Evolutionary conservation across 2,113 vertebrate genomes (phyloP).

Genomic region (Ifrita kowaldi): DNA sequence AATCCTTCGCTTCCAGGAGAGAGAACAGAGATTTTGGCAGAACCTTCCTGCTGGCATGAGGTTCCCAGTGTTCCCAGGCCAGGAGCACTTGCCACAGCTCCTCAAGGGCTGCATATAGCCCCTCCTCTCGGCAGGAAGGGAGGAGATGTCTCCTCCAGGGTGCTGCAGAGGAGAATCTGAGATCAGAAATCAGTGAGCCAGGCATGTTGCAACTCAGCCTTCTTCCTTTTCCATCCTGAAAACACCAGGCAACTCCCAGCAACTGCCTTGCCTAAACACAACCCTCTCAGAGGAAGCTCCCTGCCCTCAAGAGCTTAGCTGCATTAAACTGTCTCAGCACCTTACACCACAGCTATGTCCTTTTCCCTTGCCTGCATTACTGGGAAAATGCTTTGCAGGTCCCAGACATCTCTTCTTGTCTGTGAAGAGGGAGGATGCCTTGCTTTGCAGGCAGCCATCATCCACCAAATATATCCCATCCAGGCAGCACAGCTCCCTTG

Average conservation of each 20-base stretch:
- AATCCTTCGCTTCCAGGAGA: background rate
- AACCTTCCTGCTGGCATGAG: background rate
- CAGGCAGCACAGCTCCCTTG: background rate
- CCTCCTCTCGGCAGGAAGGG: background rate
- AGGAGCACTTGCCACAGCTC: background rate
- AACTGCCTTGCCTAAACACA: slow-evolving; percentile 43
- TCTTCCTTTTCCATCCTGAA: slow-evolving; percentile 19
- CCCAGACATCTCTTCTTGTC: background rate
- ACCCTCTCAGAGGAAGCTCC: background rate
- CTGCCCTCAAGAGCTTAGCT: slow-evolving; percentile 18
- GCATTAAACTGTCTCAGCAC: slow-evolving; percentile 16
- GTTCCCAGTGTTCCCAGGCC: background rate
- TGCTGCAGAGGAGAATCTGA: background rate
- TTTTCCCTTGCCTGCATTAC: background rate
- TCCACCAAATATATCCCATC: background rate
- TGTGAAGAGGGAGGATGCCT: background rate
- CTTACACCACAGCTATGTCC: background rate
- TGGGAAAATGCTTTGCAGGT: background rate
- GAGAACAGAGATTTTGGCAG: slow-evolving; percentile 5
- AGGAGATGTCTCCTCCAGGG: slow-evolving; percentile 7
- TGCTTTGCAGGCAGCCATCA: background rate
- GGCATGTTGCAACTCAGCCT: background rate
- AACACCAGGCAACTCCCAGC: slow-evolving; percentile 46
- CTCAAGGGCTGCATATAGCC: background rate
- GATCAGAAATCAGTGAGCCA: background rate